Conservation (phyloP, 2,113 vertebrate species). For the Alexandromys fortis region DNA sequence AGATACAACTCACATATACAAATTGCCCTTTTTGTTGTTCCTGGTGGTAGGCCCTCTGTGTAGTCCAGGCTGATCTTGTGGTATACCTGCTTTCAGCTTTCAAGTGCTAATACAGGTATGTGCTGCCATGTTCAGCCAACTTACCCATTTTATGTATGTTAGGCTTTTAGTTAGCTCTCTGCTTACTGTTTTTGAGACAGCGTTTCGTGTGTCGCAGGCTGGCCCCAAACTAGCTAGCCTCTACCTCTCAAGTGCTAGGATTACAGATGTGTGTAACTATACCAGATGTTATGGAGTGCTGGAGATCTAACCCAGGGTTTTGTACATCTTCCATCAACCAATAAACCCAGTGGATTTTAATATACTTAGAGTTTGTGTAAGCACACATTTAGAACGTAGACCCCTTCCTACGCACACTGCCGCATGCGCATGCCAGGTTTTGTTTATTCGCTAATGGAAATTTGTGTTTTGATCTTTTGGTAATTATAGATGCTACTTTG, state of each 20-base stretch:
- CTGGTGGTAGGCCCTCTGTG: too few species aligned
- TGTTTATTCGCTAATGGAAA: constrained; percentile 30
- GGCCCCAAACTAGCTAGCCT: not conserved
- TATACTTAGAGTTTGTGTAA: not conserved
- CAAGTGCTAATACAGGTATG: not conserved
- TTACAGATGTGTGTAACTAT: not conserved
- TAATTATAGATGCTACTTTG: not conserved
- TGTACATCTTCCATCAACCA: not conserved
- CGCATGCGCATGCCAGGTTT: not conserved
- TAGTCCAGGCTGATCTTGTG: not conserved
- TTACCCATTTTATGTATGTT: not conserved
- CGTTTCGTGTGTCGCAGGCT: not conserved
- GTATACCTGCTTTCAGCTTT: not conserved
- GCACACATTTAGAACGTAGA: not conserved
- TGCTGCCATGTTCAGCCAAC: not conserved
- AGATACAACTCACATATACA: constrained; percentile 19
- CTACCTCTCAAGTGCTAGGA: not conserved
- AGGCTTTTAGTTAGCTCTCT: not conserved
- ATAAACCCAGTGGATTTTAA: not conserved
- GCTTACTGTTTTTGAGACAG: not conserved
- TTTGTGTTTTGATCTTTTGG: constrained; percentile 15
- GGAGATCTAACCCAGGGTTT: not conserved
- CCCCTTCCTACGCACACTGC: not conserved
- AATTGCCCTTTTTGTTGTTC: not conserved
- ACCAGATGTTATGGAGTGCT: not conserved